Evolutionary conservation across 2,797 vertebrate species (phyloP), one percentile per base, ranked within the genome.

Genomic region (Notolabrus celidotus): DNA sequence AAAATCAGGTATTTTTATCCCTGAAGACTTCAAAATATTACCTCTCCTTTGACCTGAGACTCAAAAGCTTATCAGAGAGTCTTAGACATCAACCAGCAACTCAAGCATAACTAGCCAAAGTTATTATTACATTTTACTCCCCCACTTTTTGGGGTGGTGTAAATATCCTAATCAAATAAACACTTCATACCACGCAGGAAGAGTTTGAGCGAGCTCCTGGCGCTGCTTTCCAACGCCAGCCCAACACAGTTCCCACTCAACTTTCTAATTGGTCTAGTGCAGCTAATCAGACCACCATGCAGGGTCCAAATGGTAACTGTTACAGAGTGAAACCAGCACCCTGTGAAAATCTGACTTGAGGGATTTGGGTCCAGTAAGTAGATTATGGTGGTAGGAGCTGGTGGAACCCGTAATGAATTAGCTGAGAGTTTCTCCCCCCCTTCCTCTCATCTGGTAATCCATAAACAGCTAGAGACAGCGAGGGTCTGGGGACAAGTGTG

Each of bases 381-480:
- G 94, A 94, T 95, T 96, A 95, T 85, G 92, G 94, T 94, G 95
- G 85, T 88, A 95, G 95, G 95, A 95, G 94, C 93, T 93, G 93
- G 89, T 93, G 79, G 93, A 90, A 90, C 87, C 92, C 84, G 51
- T 89, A 92, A 92, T 83, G 86, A 93, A 90, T 68, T 76, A 91
- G 79, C 84, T 85, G 80, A 86, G 75, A 79, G 64, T 74, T 66
- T 74, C 34, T 58, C 71, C 39, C 38, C 25, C 20, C 15, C 36
- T 5, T 4, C 56, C 67, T 56, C 64, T 77, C 60, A 75, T 62
- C 31, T 47, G 10, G 57, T 91, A 94, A 92, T 92, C 92, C 87
- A 82, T 80, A 70, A 91, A 84, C 79, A 85, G 65, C 68, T 19
- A 74, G 54, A 79, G 70, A 71, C 77, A 74, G 50, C 11, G 17